These are phyloP conservation scores for Siniperca undulata DNA, from an alignment of 2,797 vertebrate genomes.

Conservation along the genomic window DNA sequence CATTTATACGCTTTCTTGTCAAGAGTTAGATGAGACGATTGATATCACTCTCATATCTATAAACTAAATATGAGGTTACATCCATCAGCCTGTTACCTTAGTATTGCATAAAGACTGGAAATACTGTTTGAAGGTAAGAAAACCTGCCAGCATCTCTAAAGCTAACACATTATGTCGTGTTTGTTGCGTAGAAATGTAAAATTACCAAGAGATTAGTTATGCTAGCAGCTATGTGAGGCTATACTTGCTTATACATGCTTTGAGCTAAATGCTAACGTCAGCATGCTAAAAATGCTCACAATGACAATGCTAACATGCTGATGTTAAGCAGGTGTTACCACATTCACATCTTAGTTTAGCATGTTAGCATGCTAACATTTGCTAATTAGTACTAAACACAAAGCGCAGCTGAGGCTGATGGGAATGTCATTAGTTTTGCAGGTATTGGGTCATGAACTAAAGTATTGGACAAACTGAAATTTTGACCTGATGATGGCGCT, in stretches of 20 bases:
- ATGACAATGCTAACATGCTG: neutral
- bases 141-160: neutral
- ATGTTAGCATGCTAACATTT: neutral
- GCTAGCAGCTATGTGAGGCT: neutral
- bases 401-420: neutral
- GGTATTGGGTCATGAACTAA: neutral
- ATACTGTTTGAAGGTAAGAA: neutral
- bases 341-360: neutral
- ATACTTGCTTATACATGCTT: neutral
- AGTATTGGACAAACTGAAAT: neutral
- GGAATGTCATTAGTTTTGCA: neutral
- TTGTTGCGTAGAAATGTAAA: neutral
- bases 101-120: neutral
- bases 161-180: neutral
- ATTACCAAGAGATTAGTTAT: neutral
- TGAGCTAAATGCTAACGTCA: neutral
- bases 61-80: neutral
- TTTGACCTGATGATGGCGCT: neutral
- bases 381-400: neutral
- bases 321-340: neutral
- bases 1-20: slow-evolving; percentile 18
- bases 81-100: neutral
- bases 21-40: slow-evolving; percentile 20
- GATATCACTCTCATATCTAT: slow-evolving; percentile 11
- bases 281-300: neutral